Percentiles rank a stretch among this genome's conserved stretches.
Conservation (phyloP, 2,113 vertebrate species). For the Lepus americanus region DNA sequence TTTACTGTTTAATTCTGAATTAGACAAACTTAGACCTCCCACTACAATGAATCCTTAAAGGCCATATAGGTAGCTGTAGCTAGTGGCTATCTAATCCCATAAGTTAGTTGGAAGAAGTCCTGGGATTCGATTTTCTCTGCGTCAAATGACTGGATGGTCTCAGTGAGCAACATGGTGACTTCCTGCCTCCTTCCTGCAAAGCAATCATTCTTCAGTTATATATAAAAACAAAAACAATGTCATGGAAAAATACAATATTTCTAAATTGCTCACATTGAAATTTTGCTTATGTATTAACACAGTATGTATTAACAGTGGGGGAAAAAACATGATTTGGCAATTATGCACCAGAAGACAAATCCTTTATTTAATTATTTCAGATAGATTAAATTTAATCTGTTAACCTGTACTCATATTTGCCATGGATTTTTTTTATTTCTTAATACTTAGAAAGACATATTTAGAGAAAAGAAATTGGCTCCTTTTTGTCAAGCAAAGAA, state of each 20-base stretch:
- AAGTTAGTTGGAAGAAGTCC: not conserved
- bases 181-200: not conserved
- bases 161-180: not conserved
- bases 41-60: not conserved
- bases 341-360: not conserved
- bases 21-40: not conserved
- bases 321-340: not conserved
- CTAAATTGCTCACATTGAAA: constrained; percentile 18
- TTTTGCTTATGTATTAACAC: not conserved
- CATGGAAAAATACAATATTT: not conserved
- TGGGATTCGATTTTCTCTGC: not conserved
- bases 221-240: not conserved
- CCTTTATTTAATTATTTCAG: not conserved
- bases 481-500: not conserved
- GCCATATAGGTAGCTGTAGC: not conserved
- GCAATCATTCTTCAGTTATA: not conserved
- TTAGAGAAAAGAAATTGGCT: not conserved
- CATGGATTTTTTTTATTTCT: not conserved
- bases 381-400: not conserved
- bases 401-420: not conserved
- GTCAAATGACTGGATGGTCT: not conserved
- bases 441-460: not conserved
- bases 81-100: not conserved
- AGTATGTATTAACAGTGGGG: not conserved
- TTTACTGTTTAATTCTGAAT: constrained; percentile 7